Evolutionary conservation across 53 echinoderm and acorn worm species (phyloP).

Genomic region (Astropecten irregularis): DNA sequence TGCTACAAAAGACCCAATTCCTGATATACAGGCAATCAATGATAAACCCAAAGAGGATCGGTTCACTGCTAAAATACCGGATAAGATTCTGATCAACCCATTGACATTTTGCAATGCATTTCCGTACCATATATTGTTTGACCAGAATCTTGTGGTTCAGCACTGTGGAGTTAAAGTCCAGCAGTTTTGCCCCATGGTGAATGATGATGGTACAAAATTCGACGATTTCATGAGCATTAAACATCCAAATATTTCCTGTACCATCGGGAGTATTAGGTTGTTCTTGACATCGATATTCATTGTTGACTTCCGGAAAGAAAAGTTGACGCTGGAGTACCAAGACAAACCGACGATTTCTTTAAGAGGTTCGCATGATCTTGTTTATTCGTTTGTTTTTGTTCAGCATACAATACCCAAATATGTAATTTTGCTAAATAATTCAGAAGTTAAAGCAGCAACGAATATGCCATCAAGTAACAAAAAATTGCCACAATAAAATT

Average conservation of each 20-base stretch:
- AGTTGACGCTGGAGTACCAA: slow-evolving; percentile 23
- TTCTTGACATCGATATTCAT: slow-evolving; percentile 87
- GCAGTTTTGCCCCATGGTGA: slow-evolving; percentile 67
- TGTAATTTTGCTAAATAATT: too few species aligned
- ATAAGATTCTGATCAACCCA: slow-evolving; percentile 65
- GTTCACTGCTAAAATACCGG: slow-evolving; percentile 59
- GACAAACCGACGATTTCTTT: slow-evolving; percentile 70
- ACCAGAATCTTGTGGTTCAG: slow-evolving; percentile 61
- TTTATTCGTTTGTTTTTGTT: too few species aligned
- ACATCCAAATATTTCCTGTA: slow-evolving; percentile 79
- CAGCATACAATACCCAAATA: too few species aligned
- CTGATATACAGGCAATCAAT: neutral
- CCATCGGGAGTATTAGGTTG: slow-evolving; percentile 58
- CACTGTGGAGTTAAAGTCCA: slow-evolving; percentile 77
- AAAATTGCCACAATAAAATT: too few species aligned
- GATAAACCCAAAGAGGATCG: too few species aligned
- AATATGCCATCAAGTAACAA: too few species aligned
- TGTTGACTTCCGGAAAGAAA: slow-evolving; percentile 66
- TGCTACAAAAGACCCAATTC: neutral
- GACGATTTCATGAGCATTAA: slow-evolving; percentile 68
- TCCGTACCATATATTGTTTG: slow-evolving; percentile 90
- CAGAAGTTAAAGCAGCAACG: too few species aligned
- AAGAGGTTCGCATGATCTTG: too few species aligned
- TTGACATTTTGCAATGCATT: slow-evolving; percentile 77
- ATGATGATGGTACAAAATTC: slow-evolving; percentile 54